Evolutionary conservation across 2,888 invertebrate genomes (phyloP), one percentile per base, ranked within the genome.

Genomic region (Heterodera filipjevi): DNA sequence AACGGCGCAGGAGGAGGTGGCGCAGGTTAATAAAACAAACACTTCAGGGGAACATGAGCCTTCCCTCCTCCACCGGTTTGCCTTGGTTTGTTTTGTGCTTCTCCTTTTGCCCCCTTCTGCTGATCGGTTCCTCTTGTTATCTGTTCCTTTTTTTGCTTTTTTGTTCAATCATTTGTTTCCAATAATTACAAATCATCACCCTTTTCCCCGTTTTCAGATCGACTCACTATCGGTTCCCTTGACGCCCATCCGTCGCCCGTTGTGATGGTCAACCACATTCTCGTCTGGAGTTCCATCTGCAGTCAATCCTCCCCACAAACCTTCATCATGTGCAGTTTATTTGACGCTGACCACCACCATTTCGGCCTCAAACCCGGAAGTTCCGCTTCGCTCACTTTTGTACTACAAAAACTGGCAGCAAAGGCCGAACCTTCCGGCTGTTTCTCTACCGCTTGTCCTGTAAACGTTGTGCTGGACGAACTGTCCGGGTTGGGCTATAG

Each of bases 221-320:
- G 59, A 10, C 2, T 59, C 27, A 12, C 39, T 12, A 12, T 12
- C 39, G 39, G 59, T 10, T 59, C 59, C 59, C 19, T 59, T 6
- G 59, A 59, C 59, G 27, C 27, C 27, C 59, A 59, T 1, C n/a
- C 59, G 27, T 59, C 27, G n/a, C n/a, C 59, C n/a, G 22, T n/a
- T n/a, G 59, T 59, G 27, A 59, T 59, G 59, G 59, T 59, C 27
- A 59, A 59, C 59, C 59, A 59, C 27, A 27, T 59, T 1, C 59
- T 59, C 27, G 59, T 59, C 59, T 59, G 59, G 59, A 59, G 59
- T 27, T 59, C 59, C 59, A 59, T 59, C 27, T 59, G 59, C 59
- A 59, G 59, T 27, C 59, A 59, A n/a, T 59, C 59, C n/a, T 5
- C 59, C 27, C 59, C n/a, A 1, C 27, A n/a, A n/a, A 59, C 59